phyloP scores from a whole-genome alignment of 2,113 vertebrate species.

The Turnix velox region DNA sequence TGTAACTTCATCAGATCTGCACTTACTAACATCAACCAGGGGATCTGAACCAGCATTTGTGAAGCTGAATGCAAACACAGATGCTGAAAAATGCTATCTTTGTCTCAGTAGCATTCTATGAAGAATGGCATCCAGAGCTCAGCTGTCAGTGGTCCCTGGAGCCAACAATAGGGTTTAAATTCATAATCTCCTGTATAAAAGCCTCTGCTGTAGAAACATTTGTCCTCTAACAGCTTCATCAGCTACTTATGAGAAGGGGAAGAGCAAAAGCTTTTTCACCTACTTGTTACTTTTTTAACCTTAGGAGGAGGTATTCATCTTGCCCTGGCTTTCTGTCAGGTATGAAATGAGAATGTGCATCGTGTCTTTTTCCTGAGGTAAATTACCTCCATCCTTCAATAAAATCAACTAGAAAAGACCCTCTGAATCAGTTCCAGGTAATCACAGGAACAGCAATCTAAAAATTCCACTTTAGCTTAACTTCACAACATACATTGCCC shows the following conservation, averaged over 20 bases:
- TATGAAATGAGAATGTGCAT: neutral
- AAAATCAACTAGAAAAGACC: neutral
- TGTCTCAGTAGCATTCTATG: neutral
- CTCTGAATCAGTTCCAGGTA: neutral
- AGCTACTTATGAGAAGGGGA: neutral
- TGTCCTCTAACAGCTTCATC: slow-evolving; percentile 17
- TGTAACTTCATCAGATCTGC: neutral
- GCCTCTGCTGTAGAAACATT: neutral
- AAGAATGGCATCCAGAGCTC: neutral
- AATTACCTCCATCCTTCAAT: slow-evolving; percentile 6
- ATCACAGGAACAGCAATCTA: neutral
- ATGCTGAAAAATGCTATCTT: neutral
- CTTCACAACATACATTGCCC: neutral
- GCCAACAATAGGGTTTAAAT: neutral
- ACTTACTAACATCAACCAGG: rapidly evolving
- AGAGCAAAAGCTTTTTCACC: neutral
- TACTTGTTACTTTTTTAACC: neutral
- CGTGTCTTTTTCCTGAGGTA: neutral
- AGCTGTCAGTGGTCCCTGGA: neutral
- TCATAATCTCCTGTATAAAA: neutral
- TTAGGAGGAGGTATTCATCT: neutral
- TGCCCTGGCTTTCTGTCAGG: neutral
- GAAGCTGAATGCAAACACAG: neutral
- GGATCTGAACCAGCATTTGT: neutral
- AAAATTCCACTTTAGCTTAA: neutral